These are phyloP conservation scores for Hirudinaria manillensis DNA, from an alignment of 2,888 invertebrate species.

Conservation along the genomic window DNA sequence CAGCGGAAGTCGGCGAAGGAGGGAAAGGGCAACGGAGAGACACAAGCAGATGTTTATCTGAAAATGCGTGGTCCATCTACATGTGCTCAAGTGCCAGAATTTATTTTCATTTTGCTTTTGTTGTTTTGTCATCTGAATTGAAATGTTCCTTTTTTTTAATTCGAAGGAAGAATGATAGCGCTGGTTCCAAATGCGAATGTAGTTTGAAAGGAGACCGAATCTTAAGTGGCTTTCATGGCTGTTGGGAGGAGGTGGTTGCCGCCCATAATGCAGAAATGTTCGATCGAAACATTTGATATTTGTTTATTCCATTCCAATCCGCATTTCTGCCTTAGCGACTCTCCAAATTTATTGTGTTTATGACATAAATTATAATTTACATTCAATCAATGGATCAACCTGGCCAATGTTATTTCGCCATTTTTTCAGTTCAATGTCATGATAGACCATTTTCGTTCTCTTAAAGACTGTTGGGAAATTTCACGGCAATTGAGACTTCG, in stretches of 20 bases:
- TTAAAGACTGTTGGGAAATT: not conserved
- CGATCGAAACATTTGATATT: conserved; percentile 8
- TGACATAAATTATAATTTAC: no score
- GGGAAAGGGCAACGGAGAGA: not conserved
- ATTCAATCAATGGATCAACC: no score
- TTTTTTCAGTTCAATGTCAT: not conserved
- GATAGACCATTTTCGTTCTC: not conserved
- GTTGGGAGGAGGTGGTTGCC: not conserved
- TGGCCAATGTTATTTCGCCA: not conserved
- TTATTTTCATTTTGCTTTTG: conserved; percentile 7
- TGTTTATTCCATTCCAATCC: not conserved
- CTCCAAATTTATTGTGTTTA: no score
- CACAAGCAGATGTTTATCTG: conserved; percentile 13
- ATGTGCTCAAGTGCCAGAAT: conserved; percentile 13
- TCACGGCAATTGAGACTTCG: conserved; percentile 13
- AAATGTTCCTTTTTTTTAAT: not conserved
- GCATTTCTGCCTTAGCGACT: not conserved
- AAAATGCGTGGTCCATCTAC: conserved; percentile 8
- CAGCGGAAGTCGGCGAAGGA: not conserved
- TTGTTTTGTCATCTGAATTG: conserved; percentile 1
- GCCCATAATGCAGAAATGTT: not conserved
- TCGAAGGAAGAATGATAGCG: no score
- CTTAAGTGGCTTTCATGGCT: conserved; percentile 16
- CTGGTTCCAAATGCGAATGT: no score
- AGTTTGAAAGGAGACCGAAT: not conserved